These are phyloP conservation scores for Fragum sueziense DNA, from an alignment of 2,888 invertebrate genomes.

Conservation along the genomic window DNA sequence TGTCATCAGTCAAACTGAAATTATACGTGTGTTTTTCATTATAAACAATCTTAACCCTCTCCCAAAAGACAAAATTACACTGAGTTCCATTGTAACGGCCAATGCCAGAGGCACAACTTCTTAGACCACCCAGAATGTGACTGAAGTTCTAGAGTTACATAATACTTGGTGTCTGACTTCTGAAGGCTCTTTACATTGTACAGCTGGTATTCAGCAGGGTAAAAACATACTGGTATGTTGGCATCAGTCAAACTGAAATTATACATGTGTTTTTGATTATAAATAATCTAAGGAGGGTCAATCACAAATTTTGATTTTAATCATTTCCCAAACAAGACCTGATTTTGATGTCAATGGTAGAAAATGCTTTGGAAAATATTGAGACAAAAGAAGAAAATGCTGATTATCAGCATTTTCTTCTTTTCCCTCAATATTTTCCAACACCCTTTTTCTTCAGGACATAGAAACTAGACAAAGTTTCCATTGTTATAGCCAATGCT, in stretches of 20 bases:
- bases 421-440: no score
- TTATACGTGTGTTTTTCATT: neutral
- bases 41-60: no score
- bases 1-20: neutral
- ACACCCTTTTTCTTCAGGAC: no score
- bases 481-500: slow-evolving; percentile 64
- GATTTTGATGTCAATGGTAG: no score
- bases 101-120: no score
- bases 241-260: neutral
- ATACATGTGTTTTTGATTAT: neutral
- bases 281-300: no score
- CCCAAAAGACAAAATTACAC: no score
- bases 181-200: slow-evolving; percentile 57
- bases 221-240: slow-evolving; percentile 67
- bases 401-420: no score
- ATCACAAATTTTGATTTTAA: no score
- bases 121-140: slow-evolving; percentile 27
- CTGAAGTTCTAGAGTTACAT: slow-evolving; percentile 46
- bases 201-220: slow-evolving; percentile 62
- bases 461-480: slow-evolving; percentile 38
- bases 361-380: neutral
- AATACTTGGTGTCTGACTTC: slow-evolving; percentile 50
- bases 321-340: no score
- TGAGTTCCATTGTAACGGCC: slow-evolving; percentile 51
- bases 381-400: no score